phyloP scores from a whole-genome alignment of 2,113 vertebrate genomes.

The Tragelaphus strepsiceros region DNA sequence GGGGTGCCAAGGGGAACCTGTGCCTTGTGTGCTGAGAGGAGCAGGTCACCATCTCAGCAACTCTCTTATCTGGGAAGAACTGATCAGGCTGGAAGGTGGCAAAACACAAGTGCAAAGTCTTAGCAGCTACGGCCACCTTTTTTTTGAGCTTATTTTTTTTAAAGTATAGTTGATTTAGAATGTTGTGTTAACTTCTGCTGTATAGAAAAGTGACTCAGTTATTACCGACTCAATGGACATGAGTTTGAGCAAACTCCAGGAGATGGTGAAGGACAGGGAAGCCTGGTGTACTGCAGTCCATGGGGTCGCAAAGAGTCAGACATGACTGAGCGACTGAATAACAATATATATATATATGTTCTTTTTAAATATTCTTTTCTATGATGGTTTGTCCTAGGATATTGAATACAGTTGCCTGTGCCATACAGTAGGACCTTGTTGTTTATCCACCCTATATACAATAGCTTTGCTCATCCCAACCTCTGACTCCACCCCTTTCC shows the following conservation, averaged over 20 bases:
- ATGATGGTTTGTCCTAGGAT: neutral
- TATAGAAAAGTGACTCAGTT: neutral
- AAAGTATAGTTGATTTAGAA: neutral
- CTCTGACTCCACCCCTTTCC: neutral
- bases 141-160: neutral
- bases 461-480: neutral
- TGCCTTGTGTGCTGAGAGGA: neutral
- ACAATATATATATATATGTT: neutral
- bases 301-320: neutral
- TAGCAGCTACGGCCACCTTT: neutral
- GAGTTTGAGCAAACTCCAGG: neutral
- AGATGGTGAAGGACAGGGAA: neutral
- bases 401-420: neutral
- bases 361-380: neutral
- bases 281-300: neutral
- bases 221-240: neutral
- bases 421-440: neutral
- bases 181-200: neutral
- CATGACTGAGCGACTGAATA: neutral
- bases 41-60: neutral
- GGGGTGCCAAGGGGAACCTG: neutral
- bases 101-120: neutral
- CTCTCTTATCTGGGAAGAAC: neutral
- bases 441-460: neutral
- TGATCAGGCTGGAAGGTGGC: neutral